phyloP scores from a whole-genome alignment of 2,888 invertebrate species.

The Gortyna flavago region DNA sequence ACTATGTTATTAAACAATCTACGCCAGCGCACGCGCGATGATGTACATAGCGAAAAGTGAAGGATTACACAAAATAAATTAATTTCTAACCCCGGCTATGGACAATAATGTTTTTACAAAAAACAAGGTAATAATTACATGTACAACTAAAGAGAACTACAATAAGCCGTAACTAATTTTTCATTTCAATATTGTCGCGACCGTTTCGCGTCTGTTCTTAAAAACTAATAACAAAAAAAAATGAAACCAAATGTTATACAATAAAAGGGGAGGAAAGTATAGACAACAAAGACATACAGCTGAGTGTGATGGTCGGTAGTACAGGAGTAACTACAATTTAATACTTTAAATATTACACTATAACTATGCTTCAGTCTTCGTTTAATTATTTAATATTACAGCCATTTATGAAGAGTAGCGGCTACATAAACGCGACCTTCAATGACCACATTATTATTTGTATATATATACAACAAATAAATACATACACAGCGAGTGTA shows the following conservation, averaged over 20 bases:
- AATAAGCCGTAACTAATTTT: slow-evolving; percentile 57
- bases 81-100: slow-evolving; percentile 63
- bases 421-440: slow-evolving; percentile 75
- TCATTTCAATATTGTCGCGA: slow-evolving; percentile 52
- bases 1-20: slow-evolving; percentile 8
- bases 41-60: slow-evolving; percentile 21
- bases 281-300: slow-evolving; percentile 76
- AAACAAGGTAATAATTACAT: slow-evolving; percentile 65
- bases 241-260: slow-evolving; percentile 61
- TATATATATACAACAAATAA: slow-evolving; percentile 74
- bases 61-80: slow-evolving; percentile 39
- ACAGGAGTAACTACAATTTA: slow-evolving; percentile 80
- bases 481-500: slow-evolving; percentile 51
- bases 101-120: slow-evolving; percentile 63
- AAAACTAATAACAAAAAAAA: slow-evolving; percentile 65
- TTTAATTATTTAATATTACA: slow-evolving; percentile 87
- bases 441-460: slow-evolving; percentile 76
- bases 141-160: slow-evolving; percentile 64
- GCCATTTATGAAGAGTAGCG: slow-evolving; percentile 81
- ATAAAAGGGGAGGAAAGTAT: slow-evolving; percentile 60
- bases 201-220: slow-evolving; percentile 50
- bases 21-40: slow-evolving; percentile 12
- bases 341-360: slow-evolving; percentile 88
- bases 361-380: slow-evolving; percentile 89
- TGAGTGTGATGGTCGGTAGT: slow-evolving; percentile 80